Percentiles rank a stretch among this genome's conserved stretches.
These are phyloP conservation scores for Pterocles gutturalis DNA, from an alignment of 2,113 vertebrate genomes.

Conservation along the genomic window DNA sequence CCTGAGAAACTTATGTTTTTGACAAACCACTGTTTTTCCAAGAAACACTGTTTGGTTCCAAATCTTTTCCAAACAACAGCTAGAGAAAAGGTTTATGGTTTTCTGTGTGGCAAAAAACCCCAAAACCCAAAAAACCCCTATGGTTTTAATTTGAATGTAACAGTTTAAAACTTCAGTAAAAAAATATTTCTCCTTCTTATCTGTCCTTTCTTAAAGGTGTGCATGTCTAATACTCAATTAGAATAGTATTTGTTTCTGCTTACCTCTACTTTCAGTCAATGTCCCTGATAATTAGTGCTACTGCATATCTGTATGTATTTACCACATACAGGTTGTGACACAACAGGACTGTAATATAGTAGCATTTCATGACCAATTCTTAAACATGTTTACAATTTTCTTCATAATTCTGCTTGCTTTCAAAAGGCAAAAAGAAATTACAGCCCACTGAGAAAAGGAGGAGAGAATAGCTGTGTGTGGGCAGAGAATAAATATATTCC, in stretches of 20 bases:
- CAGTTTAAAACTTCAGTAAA: neutral
- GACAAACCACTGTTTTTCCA: neutral
- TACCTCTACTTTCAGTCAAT: neutral
- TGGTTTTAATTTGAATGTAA: slow-evolving; percentile 5
- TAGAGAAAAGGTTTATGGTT: neutral
- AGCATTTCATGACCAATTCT: slow-evolving; percentile 17
- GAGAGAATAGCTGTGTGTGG: slow-evolving; percentile 38
- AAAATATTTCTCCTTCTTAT: neutral
- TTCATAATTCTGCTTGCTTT: slow-evolving; percentile 47
- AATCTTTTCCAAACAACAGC: neutral
- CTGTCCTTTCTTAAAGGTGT: neutral
- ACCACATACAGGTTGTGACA: neutral
- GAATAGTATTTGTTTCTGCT: neutral
- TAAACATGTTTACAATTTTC: slow-evolving; percentile 53
- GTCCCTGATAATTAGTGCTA: neutral
- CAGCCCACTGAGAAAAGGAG: neutral
- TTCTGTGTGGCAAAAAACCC: neutral
- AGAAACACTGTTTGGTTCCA: neutral
- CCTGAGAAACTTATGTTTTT: neutral
- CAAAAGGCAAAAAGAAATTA: slow-evolving; percentile 33
- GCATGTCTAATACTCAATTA: neutral
- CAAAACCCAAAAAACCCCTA: neutral
- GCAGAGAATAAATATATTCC: slow-evolving; percentile 34
- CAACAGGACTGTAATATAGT: neutral
- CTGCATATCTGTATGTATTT: neutral